phyloP scores from a whole-genome alignment of 1,140 invertebrate species.

The Phenacoccus solenopsis region DNA sequence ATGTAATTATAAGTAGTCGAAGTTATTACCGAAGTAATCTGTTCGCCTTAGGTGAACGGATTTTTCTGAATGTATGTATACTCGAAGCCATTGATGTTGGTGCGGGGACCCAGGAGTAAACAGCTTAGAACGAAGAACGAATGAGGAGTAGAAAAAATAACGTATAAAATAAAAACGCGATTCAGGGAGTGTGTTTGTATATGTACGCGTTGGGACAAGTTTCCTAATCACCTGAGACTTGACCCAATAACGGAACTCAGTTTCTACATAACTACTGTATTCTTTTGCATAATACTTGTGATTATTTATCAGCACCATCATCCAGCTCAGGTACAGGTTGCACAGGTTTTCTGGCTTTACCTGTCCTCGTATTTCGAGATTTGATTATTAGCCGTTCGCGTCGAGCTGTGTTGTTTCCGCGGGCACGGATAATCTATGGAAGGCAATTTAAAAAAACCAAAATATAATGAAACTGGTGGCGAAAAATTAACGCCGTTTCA shows the following conservation, averaged over 20 bases:
- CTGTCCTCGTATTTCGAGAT: constrained; percentile 1
- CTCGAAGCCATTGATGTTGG: not conserved
- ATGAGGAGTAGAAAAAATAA: not conserved
- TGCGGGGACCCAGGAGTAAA: not conserved
- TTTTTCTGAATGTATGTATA: not conserved
- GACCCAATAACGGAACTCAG: constrained; percentile 1
- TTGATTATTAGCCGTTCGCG: not conserved
- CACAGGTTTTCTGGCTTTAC: not conserved
- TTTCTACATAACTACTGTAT: constrained; percentile 3
- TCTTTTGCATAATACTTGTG: constrained; percentile 2
- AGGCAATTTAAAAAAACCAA: not conserved
- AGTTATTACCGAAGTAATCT: not conserved
- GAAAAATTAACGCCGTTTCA: not conserved
- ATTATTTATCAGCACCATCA: not conserved
- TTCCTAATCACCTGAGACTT: not conserved
- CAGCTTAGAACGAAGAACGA: too few species aligned
- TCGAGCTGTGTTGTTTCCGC: not conserved
- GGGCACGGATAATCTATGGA: not conserved
- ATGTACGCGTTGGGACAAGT: not conserved
- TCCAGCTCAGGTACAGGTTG: not conserved
- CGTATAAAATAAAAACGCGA: not conserved
- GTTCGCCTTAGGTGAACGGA: not conserved
- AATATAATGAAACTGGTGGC: not conserved
- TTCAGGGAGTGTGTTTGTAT: not conserved
- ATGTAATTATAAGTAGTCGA: not conserved